phyloP scores from a whole-genome alignment of 2,888 invertebrate species.

The Diarsia brunnea region DNA sequence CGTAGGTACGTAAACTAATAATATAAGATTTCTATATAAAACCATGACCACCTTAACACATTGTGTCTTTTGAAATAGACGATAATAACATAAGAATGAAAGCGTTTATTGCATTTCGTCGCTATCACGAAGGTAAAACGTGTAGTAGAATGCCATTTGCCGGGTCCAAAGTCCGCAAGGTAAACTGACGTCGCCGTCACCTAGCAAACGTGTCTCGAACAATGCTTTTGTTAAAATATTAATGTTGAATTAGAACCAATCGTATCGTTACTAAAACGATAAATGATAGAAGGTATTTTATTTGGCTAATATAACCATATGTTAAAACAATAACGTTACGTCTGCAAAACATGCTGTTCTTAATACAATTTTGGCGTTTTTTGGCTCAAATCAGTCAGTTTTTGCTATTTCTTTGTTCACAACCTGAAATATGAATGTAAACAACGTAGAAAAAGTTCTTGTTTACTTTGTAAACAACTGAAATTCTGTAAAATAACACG shows the following conservation, averaged over 20 bases:
- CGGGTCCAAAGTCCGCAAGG: conserved; percentile 90
- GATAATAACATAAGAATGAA: conserved; percentile 26
- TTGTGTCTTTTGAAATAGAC: conserved; percentile 20
- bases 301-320: conserved; percentile 2
- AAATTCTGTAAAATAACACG: conserved; percentile 3
- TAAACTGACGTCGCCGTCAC: conserved; percentile 77
- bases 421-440: background rate
- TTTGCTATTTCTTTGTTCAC: background rate
- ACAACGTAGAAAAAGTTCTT: conserved; percentile 8
- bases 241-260: conserved; percentile 56
- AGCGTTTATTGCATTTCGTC: conserved; percentile 53
- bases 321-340: conserved; percentile 16
- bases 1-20: no score
- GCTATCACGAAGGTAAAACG: conserved; percentile 78
- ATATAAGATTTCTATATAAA: conserved; percentile 1
- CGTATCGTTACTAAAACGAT: background rate
- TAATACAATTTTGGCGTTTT: background rate
- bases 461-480: conserved; percentile 42
- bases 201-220: conserved; percentile 79
- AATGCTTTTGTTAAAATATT: conserved; percentile 74
- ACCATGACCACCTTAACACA: conserved; percentile 57
- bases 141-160: conserved; percentile 82
- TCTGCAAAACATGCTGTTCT: conserved; percentile 18
- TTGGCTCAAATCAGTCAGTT: background rate
- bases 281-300: background rate